Evolutionary conservation across 2,888 invertebrate genomes (phyloP), one percentile per base, ranked within the genome.

Genomic region (Homarus gammarus): DNA sequence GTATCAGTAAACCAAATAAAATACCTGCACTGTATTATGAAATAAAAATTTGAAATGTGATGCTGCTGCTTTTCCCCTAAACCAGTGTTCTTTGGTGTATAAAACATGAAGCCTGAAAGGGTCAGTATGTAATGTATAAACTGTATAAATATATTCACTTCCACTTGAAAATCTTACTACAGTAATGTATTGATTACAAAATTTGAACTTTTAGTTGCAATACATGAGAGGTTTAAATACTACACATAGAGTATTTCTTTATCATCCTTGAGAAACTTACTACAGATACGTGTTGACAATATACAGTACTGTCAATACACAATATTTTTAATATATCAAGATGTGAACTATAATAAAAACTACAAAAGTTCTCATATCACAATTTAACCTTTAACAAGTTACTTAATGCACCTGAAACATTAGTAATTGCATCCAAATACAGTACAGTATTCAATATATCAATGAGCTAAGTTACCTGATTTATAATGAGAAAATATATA

Each of bases 311-410:
- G 56, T 1, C 56, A 18, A 10, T 64, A 27, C 6, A 64, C 5
- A 27, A 27, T 27, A 27, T 27, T 27, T n/a, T 64, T 8, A 64
- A 64, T 2, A 64, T 64, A 64, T 22, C 64, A n/a, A 0, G 1
- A 64, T 27, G 12, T 27, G 27, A 22, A 27, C 64, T 64, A n/a
- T 3, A 56, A 44, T 22, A 2, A 27, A 8, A 6, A 27, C 31
- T 64, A 64, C 56, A 56, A 64, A 64, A 64, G n/a, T 64, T n/a
- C 31, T 64, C 27, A 2, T 64, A 64, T 64, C 56, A 64, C 56
- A 64, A 64, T 64, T 8, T 64, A 27, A 5, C 31, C 64, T 3
- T 27, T 8, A 64, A 8, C 27, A 64, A 10, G n/a, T 64, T 64
- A 12, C 27, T 64, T 12, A 27, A 27, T 27, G 12, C 64, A n/a